phyloP scores from a whole-genome alignment of 2,797 vertebrate genomes.

The Adrianichthys oophorus region DNA sequence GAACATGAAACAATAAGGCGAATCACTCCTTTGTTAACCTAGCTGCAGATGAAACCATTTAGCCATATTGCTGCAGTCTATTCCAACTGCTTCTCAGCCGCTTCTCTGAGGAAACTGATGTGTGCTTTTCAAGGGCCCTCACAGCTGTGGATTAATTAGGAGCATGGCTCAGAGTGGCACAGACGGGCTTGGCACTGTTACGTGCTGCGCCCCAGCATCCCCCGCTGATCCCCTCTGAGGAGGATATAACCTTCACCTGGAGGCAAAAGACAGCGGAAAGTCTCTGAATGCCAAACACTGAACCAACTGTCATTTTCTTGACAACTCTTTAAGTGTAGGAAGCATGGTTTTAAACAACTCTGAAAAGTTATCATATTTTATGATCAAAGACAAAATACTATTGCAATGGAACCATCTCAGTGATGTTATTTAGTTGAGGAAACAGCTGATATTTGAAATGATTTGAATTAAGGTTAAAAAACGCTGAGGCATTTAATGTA shows the following conservation, averaged over 20 bases:
- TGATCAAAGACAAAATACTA: neutral
- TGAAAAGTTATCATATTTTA: neutral
- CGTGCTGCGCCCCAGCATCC: slow-evolving; percentile 50
- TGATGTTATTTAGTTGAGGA: too few relatives aligned
- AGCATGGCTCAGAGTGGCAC: slow-evolving; percentile 42
- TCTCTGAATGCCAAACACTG: slow-evolving; percentile 20
- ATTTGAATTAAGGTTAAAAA: too few relatives aligned
- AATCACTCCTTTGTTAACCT: neutral
- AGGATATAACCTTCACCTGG: slow-evolving; percentile 56
- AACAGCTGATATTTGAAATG: too few relatives aligned
- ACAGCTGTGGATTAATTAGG: slow-evolving; percentile 68
- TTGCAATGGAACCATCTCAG: neutral
- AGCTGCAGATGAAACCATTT: slow-evolving; percentile 19
- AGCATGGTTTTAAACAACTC: neutral
- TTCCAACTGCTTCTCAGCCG: slow-evolving; percentile 39
- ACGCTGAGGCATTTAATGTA: too few relatives aligned
- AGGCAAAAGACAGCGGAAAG: slow-evolving; percentile 23
- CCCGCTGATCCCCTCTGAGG: slow-evolving; percentile 40
- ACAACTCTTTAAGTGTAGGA: slow-evolving; percentile 1
- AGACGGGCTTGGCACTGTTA: slow-evolving; percentile 40
- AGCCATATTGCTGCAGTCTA: slow-evolving; percentile 14
- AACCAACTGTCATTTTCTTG: slow-evolving; percentile 21
- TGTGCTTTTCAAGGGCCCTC: slow-evolving; percentile 52
- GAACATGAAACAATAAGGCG: too few relatives aligned
- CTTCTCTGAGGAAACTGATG: slow-evolving; percentile 52